Percentiles rank a stretch among this genome's conserved stretches.
phyloP scores from a whole-genome alignment of 2,888 invertebrate species.

The Drosophila flavopinicola region DNA sequence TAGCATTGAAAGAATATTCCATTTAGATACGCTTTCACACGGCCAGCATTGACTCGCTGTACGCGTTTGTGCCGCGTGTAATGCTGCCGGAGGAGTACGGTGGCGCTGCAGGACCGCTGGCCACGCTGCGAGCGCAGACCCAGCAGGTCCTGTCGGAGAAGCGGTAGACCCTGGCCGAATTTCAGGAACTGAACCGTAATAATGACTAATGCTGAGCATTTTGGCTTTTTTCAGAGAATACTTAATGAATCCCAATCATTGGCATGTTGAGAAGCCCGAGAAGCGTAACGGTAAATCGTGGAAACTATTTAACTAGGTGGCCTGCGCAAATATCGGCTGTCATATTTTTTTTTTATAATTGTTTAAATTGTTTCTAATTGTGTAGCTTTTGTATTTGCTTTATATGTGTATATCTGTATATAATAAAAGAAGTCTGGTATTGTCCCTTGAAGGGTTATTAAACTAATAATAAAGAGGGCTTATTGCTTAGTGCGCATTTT shows the following conservation, averaged over 20 bases:
- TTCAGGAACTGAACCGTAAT: neutral
- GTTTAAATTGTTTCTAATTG: slow-evolving; percentile 11
- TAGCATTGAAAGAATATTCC: neutral
- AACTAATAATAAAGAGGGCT: neutral
- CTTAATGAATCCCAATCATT: slow-evolving; percentile 86
- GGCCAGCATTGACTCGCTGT: slow-evolving; percentile 87
- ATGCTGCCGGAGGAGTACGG: slow-evolving; percentile 81
- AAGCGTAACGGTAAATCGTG: slow-evolving; percentile 60
- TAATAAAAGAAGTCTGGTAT: slow-evolving; percentile 22
- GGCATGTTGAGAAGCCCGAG: slow-evolving; percentile 85
- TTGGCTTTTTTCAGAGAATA: slow-evolving; percentile 85
- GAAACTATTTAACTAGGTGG: slow-evolving; percentile 54
- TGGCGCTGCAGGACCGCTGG: slow-evolving; percentile 71
- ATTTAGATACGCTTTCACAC: slow-evolving; percentile 88
- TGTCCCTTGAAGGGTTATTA: slow-evolving; percentile 11
- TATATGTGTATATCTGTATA: slow-evolving; percentile 18
- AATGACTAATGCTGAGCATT: slow-evolving; percentile 4
- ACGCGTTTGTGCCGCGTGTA: slow-evolving; percentile 86
- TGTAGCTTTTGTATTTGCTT: slow-evolving; percentile 19
- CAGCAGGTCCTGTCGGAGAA: slow-evolving; percentile 86
- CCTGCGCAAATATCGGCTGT: neutral
- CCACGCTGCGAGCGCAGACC: slow-evolving; percentile 87
- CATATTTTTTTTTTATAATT: slow-evolving; percentile 14
- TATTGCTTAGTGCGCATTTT: too few species aligned
- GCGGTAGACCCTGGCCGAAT: slow-evolving; percentile 83